Percentiles rank a stretch among this genome's conserved stretches.
Conservation (phyloP, 2,113 vertebrate genomes). For the Jacana jacana region DNA sequence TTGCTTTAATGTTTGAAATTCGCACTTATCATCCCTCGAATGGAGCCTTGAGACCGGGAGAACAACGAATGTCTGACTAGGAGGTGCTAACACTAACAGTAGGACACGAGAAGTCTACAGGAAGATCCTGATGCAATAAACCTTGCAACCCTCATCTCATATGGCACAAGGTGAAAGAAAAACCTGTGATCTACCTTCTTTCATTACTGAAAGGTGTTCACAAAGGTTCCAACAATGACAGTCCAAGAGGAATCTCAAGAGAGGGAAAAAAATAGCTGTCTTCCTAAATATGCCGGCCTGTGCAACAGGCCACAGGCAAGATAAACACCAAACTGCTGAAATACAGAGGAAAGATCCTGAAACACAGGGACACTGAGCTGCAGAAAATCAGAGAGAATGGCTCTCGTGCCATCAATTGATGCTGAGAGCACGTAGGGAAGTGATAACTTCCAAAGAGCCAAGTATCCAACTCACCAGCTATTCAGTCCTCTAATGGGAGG, state of each 20-base stretch:
- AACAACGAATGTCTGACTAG: not conserved
- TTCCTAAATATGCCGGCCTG: not conserved
- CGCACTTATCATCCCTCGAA: not conserved
- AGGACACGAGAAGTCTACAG: not conserved
- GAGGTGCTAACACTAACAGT: not conserved
- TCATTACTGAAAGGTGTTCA: not conserved
- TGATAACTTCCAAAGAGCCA: not conserved
- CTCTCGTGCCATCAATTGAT: not conserved
- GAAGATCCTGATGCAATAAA: not conserved
- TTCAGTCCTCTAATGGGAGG: not conserved
- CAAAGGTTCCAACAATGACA: not conserved
- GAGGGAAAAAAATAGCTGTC: not conserved
- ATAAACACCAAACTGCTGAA: not conserved
- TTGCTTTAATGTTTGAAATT: not conserved
- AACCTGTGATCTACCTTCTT: not conserved
- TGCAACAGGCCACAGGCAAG: not conserved
- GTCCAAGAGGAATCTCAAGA: not conserved
- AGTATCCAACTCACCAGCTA: not conserved
- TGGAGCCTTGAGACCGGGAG: not conserved
- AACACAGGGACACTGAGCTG: not conserved
- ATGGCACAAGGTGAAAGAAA: not conserved
- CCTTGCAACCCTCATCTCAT: not conserved
- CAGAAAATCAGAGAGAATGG: not conserved
- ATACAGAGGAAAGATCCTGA: not conserved
- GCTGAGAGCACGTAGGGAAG: not conserved